A percentile compares a stretch with the other conserved stretches of the same genome.
phyloP scores from a whole-genome alignment of 2,797 vertebrate genomes.

The Melanotaenia parkinsoni region DNA sequence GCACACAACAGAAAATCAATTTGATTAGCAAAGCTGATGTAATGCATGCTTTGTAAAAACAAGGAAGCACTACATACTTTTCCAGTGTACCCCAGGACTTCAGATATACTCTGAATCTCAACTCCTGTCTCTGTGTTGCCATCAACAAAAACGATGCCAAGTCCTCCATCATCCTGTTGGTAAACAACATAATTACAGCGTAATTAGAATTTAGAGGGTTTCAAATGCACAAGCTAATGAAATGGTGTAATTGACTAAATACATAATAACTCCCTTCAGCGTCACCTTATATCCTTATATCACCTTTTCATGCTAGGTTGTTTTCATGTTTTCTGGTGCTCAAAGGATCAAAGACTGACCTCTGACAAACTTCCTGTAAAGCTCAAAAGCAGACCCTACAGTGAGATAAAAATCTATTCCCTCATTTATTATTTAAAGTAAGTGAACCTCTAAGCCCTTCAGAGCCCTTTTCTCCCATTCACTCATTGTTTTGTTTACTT shows the following conservation, averaged over 20 bases:
- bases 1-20: conserved; percentile 34
- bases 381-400: background rate
- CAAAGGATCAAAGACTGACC: conserved; percentile 11
- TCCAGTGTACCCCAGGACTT: conserved; percentile 80
- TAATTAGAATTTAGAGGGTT: background rate
- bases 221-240: background rate
- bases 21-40: conserved; percentile 11
- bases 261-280: conserved; percentile 24
- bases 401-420: conserved; percentile 1
- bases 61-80: conserved; percentile 72
- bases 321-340: background rate
- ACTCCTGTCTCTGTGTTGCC: conserved; percentile 82
- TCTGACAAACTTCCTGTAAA: background rate
- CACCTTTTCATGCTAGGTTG: conserved; percentile 24
- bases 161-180: conserved; percentile 86
- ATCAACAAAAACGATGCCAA: conserved; percentile 88
- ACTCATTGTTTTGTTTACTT: conserved; percentile 37
- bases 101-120: conserved; percentile 85
- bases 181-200: background rate
- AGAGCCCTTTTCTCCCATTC: conserved; percentile 26
- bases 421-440: conserved; percentile 24
- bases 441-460: conserved; percentile 32
- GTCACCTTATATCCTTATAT: conserved; percentile 16
- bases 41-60: background rate
- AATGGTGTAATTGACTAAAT: conserved; percentile 15